Evolutionary conservation across 1,140 invertebrate species (phyloP).

Genomic region (Thaumetopoea pityocampa): DNA sequence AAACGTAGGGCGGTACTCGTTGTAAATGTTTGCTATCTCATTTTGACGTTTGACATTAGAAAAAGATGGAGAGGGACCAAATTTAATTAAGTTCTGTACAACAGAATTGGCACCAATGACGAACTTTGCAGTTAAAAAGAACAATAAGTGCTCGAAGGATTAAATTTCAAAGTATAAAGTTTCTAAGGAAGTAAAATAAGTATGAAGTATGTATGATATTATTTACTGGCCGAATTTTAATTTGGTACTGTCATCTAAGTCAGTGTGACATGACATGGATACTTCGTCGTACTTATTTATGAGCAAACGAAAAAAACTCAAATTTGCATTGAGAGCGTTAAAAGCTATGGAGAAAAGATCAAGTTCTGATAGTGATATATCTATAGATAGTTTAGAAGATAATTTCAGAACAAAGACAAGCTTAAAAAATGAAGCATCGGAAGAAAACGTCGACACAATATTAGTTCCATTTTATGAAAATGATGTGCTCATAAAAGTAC

Average conservation of each 20-base stretch:
- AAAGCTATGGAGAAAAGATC: constrained; percentile 46
- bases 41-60: too few species aligned
- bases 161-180: too few species aligned
- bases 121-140: too few species aligned
- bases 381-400: constrained; percentile 54
- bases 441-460: constrained; percentile 52
- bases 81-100: too few species aligned
- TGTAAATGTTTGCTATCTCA: too few species aligned
- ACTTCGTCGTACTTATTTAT: constrained; percentile 37
- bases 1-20: too few species aligned
- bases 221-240: constrained; percentile 6
- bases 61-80: too few species aligned
- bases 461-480: constrained; percentile 67
- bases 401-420: constrained; percentile 33
- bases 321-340: constrained; percentile 14
- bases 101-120: too few species aligned
- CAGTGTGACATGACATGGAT: constrained; percentile 28
- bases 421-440: constrained; percentile 24
- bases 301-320: constrained; percentile 31
- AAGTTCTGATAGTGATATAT: constrained; percentile 44
- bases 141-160: too few species aligned
- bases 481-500: constrained; percentile 58
- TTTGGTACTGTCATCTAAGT: neutral
- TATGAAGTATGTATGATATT: too few species aligned
- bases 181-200: too few species aligned